phyloP scores from a whole-genome alignment of 2,797 vertebrate species.

The Triplophysa bombifrons region DNA sequence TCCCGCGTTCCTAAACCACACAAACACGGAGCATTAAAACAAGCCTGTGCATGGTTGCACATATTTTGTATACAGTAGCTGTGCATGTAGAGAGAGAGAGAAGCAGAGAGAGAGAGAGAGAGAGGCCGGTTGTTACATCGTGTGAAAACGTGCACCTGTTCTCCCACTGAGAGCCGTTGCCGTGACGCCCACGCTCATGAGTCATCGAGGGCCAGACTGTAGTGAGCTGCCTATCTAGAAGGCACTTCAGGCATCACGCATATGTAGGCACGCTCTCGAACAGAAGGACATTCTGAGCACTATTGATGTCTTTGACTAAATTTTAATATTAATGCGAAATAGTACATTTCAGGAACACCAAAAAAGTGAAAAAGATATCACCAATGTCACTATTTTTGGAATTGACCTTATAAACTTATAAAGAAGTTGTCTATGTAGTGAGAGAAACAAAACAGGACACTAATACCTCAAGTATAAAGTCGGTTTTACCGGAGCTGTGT shows the following conservation, averaged over 20 bases:
- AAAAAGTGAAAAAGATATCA: too few relatives aligned
- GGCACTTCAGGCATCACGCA: background rate
- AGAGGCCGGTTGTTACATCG: background rate
- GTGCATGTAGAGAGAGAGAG: conserved; percentile 17
- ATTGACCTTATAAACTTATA: too few relatives aligned
- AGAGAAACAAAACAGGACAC: background rate
- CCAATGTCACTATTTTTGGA: too few relatives aligned
- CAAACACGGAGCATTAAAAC: conserved; percentile 25
- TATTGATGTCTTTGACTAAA: background rate
- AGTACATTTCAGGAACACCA: too few relatives aligned
- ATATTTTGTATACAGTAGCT: conserved; percentile 23
- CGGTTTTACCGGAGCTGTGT: too few relatives aligned
- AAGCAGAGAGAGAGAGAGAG: background rate
- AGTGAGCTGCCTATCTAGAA: background rate
- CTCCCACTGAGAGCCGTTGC: conserved; percentile 55
- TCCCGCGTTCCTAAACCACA: conserved; percentile 27
- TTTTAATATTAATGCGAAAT: too few relatives aligned
- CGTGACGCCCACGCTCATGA: conserved; percentile 68
- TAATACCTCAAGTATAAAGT: too few relatives aligned
- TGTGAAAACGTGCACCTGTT: conserved; percentile 15
- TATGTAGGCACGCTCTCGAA: background rate
- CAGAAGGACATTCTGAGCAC: background rate
- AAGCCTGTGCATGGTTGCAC: conserved; percentile 38
- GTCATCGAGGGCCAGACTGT: conserved; percentile 52
- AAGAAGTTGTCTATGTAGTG: background rate